Evolutionary conservation across 64 coral and sea anemone species (phyloP), one percentile per base, ranked within the genome.

Genomic region (Montipora capricornis): DNA sequence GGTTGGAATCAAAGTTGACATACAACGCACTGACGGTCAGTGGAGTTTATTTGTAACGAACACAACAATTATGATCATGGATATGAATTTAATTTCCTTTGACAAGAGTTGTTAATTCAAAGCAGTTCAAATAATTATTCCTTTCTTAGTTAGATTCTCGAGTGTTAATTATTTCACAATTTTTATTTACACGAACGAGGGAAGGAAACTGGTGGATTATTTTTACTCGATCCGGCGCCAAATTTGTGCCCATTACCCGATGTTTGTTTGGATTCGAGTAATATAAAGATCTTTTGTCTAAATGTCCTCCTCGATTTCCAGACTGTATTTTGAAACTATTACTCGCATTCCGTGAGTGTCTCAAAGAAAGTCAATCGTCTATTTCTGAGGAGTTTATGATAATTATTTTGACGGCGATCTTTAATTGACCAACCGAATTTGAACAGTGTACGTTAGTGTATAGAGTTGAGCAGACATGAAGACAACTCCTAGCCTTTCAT

Each of bases 1-100:
- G 20, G 90, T 95, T 73, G 94, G 94, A 20, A 89, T 91, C 14
- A 95, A 91, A 29, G 89, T 95, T 50, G 94, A 95, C 74, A 95
- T 95, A 49, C 94, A 91, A 49, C 75, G 94, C 24, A 95, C 89
- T 47, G 94, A 95, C 44, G 94, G 94, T 95, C 20, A 20, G 94
- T 81, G 20, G 67, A 16, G 19, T 22, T 67, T 68, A 11, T 64
- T 77, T 26, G 8, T 79, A 45, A 60, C 47, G 47, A 47, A n/a
- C 76, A 57, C 11, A 57, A 37, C 37, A 37, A 37, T 37, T 37
- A 37, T 37, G 37, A 37, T 37, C 37, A 37, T 37, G 37, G 37
- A 37, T 37, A 37, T 37, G 37, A 37, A 37, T 37, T 37, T 37
- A 37, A 37, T 37, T 37, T 6, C 22, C 60, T 17, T 52, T 8